Evolutionary conservation across 2,888 invertebrate genomes (phyloP).

Genomic region (Agriotes lineatus): DNA sequence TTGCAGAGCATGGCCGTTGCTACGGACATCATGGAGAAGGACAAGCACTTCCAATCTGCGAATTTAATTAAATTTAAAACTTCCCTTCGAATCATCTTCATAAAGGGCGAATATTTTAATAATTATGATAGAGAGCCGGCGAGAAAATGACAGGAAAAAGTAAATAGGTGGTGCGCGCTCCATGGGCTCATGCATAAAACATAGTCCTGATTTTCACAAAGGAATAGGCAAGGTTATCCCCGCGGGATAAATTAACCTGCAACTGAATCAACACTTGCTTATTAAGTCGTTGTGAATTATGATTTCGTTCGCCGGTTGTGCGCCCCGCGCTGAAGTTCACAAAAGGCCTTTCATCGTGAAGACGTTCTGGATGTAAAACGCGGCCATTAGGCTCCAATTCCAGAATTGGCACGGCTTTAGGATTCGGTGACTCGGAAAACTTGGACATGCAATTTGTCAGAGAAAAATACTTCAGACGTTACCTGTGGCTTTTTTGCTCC

Average conservation of each 20-base stretch:
- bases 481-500: slow-evolving; percentile 82
- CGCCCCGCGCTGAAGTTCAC: too few relatives aligned
- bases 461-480: slow-evolving; percentile 48
- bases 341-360: too few relatives aligned
- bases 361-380: slow-evolving; percentile 24
- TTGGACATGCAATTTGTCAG: slow-evolving; percentile 44
- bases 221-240: too few relatives aligned
- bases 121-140: too few relatives aligned
- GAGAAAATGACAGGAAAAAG: neutral
- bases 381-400: slow-evolving; percentile 32
- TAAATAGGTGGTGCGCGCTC: neutral
- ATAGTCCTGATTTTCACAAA: neutral
- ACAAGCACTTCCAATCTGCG: slow-evolving; percentile 83
- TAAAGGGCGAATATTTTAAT: neutral
- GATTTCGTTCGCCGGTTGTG: too few relatives aligned
- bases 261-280: neutral
- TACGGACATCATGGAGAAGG: slow-evolving; percentile 82
- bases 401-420: slow-evolving; percentile 41
- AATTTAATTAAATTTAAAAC: neutral
- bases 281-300: slow-evolving; percentile 4
- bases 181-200: neutral
- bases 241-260: neutral
- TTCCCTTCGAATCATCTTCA: neutral
- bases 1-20: slow-evolving; percentile 96
- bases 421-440: slow-evolving; percentile 32